Evolutionary conservation across 2,113 vertebrate species (phyloP).

Genomic region (Tetrax tetrax): DNA sequence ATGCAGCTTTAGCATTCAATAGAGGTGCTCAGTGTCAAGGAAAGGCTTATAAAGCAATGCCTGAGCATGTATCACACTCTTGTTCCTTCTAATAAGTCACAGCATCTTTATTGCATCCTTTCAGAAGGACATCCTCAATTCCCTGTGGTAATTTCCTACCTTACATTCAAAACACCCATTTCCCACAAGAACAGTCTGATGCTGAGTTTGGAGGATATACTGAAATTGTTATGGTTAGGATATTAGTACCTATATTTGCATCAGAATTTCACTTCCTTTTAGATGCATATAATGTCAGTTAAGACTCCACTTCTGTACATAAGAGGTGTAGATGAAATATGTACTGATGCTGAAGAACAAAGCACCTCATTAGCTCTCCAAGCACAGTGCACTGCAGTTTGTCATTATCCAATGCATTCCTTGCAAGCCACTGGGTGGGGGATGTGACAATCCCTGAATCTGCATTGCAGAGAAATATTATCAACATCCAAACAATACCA

Average conservation of each 20-base stretch:
- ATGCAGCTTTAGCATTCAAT: neutral
- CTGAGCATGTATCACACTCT: neutral
- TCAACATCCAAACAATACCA: neutral
- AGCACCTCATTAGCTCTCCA: conserved; percentile 66
- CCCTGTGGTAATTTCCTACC: neutral
- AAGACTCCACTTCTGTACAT: neutral
- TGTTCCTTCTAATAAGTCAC: neutral
- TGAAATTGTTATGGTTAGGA: neutral
- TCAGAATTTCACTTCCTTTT: neutral
- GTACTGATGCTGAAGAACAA: conserved; percentile 24
- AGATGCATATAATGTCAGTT: neutral
- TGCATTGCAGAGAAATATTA: neutral
- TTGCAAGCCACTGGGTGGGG: neutral
- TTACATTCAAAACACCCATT: neutral
- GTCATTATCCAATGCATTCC: conserved; percentile 26
- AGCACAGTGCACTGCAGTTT: conserved; percentile 63
- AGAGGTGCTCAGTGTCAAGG: neutral
- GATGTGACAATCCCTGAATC: neutral
- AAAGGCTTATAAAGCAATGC: neutral
- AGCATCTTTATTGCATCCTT: neutral
- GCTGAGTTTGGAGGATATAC: neutral
- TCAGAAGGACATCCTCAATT: neutral
- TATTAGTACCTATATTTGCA: neutral
- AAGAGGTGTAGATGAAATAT: neutral
- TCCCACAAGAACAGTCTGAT: neutral